Percentiles rank a stretch among this genome's conserved stretches.
Evolutionary conservation across 2,113 vertebrate genomes (phyloP).

Genomic region (Charina bottae): DNA sequence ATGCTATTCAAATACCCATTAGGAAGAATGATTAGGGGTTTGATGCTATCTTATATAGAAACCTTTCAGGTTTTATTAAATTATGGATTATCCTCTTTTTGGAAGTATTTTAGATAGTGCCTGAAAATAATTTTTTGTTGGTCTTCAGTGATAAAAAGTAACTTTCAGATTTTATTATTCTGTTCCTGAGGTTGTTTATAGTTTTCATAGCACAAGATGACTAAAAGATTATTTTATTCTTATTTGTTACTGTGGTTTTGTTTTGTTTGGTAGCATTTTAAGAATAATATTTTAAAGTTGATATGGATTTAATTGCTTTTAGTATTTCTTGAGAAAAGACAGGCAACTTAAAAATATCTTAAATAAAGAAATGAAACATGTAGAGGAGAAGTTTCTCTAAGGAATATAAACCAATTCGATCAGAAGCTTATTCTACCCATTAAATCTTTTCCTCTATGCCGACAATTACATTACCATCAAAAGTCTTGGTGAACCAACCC

Average conservation of each 20-base stretch:
- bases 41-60: neutral
- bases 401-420: neutral
- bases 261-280: neutral
- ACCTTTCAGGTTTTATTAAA: neutral
- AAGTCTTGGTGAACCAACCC: neutral
- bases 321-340: neutral
- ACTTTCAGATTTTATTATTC: neutral
- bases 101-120: neutral
- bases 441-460: neutral
- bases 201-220: neutral
- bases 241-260: neutral
- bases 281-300: neutral
- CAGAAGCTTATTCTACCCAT: neutral
- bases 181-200: neutral
- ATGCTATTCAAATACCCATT: neutral
- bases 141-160: neutral
- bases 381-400: neutral
- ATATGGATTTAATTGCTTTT: neutral
- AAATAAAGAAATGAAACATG: neutral
- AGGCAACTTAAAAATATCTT: neutral
- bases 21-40: neutral
- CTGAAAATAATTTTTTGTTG: neutral
- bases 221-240: neutral
- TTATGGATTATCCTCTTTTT: neutral
- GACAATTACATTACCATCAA: neutral